These are phyloP conservation scores for Drosophila nigricruria DNA, from an alignment of 2,888 invertebrate genomes.

Conservation along the genomic window DNA sequence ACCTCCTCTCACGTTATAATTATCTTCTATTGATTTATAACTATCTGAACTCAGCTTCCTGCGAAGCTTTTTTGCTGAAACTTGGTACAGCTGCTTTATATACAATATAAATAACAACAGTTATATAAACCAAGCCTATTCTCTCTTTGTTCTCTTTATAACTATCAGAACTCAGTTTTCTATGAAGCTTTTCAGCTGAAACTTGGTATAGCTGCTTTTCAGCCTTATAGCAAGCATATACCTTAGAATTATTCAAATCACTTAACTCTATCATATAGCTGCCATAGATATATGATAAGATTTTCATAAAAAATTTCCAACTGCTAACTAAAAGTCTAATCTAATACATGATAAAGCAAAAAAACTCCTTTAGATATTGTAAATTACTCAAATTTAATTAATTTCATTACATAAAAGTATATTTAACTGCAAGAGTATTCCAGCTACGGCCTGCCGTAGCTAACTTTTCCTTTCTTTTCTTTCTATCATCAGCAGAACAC, in stretches of 20 bases:
- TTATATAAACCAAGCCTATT: background rate
- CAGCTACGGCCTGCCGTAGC: constrained; percentile 22
- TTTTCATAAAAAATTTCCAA: background rate
- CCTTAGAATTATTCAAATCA: background rate
- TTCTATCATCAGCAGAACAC: background rate
- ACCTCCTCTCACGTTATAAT: too few species aligned
- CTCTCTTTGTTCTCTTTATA: background rate
- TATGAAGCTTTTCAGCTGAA: background rate
- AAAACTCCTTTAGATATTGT: background rate
- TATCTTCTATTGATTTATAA: background rate
- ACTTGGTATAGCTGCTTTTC: background rate
- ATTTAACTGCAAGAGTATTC: constrained; percentile 23
- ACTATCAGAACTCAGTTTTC: background rate
- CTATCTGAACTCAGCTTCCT: background rate
- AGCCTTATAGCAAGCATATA: background rate
- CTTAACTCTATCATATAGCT: background rate
- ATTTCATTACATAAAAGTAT: background rate
- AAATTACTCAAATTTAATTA: background rate
- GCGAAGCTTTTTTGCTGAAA: background rate
- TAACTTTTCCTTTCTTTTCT: background rate
- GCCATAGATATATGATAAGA: background rate
- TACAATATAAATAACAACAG: background rate
- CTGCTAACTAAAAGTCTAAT: background rate
- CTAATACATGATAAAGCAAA: background rate
- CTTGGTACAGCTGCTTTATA: background rate